Base-by-base conservation (phyloP, 2,113 vertebrate genomes). In the Sebastes schlegelii region DNA sequence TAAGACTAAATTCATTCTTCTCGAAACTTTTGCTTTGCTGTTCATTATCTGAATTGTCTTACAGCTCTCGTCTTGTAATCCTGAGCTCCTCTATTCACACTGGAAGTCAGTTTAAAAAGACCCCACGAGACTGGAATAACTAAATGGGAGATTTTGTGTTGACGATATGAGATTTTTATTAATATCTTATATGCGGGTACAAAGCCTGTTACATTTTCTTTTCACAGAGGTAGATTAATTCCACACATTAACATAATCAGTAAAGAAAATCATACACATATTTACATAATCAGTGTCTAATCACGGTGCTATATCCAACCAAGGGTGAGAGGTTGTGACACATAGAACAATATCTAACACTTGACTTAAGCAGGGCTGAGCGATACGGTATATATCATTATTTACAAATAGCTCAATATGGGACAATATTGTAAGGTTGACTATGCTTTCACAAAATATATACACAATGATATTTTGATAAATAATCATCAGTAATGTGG, bases 21-120 rank as follows among this genome's bases (percentile, higher is more conserved):
- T 62, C 0, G 6, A 89, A 94, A 93, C 87, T 84, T 34, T 91
- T 91, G 74, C 80, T 66, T 91, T 87, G 73, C 74, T 83, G 65
- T 79, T 93, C 80, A 88, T 92, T 91, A 91, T 70, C 79, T 60
- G 72, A 83, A 83, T 89, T 86, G 82, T 83, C 79, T 90, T 61
- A 72, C 55, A 55, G 72, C 74, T 72, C 67, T 88, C 74, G 21
- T 65, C 69, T 84, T 78, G 83, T 84, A 84, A 91, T 92, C 89
- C 85, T 58, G 17, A 80, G 63, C 45, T 81, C 74, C 68, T 84
- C 57, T 54, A 26, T 63, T 67, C 70, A 87, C 88, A 71, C 73
- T 70, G 52, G 34, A 71, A 67, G 43, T 73, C 46, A 6, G 54
- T 82, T 78, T 68, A 54, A 82, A 82, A 88, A 75, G 66, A 77